phyloP scores from a whole-genome alignment of 2,113 vertebrate genomes.

The Enhydra lutris region DNA sequence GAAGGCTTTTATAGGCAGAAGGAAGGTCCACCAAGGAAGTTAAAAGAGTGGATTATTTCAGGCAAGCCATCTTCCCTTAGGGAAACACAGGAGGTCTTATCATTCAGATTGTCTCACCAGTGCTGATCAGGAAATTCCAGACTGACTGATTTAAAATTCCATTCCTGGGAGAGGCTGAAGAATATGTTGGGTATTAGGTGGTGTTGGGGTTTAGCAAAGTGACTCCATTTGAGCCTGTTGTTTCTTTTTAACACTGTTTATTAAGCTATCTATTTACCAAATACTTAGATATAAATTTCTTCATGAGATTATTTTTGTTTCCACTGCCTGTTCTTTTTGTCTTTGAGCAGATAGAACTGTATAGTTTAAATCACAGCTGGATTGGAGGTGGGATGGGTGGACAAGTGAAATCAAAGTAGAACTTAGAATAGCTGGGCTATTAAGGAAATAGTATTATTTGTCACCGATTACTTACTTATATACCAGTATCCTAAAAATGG shows the following conservation, averaged over 20 bases:
- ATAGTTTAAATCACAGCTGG: not conserved
- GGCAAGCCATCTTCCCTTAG: not conserved
- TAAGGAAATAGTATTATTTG: not conserved
- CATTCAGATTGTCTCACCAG: not conserved
- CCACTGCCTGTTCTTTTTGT: not conserved
- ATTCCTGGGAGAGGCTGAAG: not conserved
- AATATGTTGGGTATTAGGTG: not conserved
- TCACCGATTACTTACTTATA: not conserved
- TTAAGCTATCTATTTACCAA: not conserved
- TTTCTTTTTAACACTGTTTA: not conserved
- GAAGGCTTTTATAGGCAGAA: not conserved
- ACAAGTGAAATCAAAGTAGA: not conserved
- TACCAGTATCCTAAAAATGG: not conserved
- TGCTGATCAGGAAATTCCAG: not conserved
- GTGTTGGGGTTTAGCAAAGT: not conserved
- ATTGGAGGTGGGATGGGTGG: too few relatives aligned
- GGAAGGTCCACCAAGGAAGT: not conserved
- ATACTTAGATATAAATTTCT: constrained; percentile 3
- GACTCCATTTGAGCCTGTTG: not conserved
- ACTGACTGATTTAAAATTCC: not conserved
- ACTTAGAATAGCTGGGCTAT: not conserved
- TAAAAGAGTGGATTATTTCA: not conserved
- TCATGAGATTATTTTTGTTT: not conserved
- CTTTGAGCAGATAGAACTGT: not conserved
- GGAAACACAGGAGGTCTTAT: not conserved